phyloP scores from a whole-genome alignment of 2,113 vertebrate species.

The Crotalus tigris region DNA sequence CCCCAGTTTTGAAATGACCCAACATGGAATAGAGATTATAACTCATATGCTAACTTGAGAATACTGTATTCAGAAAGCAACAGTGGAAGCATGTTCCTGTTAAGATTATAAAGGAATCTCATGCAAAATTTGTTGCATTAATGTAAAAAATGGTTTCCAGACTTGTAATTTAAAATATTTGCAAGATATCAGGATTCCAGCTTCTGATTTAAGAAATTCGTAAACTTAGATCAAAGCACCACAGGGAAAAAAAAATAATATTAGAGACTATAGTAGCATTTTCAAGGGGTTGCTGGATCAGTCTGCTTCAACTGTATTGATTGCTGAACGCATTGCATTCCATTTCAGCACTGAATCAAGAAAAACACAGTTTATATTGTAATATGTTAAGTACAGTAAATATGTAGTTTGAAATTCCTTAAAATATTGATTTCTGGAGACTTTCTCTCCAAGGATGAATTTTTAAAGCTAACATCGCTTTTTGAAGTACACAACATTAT shows the following conservation, averaged over 20 bases:
- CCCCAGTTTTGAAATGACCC: background rate
- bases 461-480: background rate
- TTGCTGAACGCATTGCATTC: background rate
- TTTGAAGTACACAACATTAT: background rate
- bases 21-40: background rate
- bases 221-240: background rate
- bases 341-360: background rate
- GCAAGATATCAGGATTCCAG: background rate
- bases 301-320: background rate
- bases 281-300: background rate
- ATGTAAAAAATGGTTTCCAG: background rate
- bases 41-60: background rate
- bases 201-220: background rate
- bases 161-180: background rate
- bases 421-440: background rate
- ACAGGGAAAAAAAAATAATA: too few relatives aligned
- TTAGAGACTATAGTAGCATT: background rate
- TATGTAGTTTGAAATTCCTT: background rate
- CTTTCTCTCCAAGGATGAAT: background rate
- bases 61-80: background rate
- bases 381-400: background rate
- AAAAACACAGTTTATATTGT: background rate
- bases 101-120: background rate
- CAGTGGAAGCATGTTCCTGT: background rate
- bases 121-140: background rate